Base-by-base conservation (phyloP, 1,140 invertebrate species). In the Heterodera schachtii region DNA sequence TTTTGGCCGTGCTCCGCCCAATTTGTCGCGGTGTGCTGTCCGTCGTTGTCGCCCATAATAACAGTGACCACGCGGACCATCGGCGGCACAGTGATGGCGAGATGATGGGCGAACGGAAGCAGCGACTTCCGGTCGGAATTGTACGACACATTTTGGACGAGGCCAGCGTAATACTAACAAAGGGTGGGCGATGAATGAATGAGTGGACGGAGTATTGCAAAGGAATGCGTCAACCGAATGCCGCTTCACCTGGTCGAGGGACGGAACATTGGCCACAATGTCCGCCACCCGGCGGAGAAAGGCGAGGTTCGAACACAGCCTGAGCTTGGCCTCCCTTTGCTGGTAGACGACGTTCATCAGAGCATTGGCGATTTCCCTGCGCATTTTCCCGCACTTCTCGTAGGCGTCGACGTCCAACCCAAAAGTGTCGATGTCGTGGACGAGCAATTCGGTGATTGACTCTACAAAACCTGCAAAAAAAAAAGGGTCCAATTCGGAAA, bases 331-430 rank as follows among this genome's bases (percentile, higher is more conserved):
- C 31, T 70, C 77, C 13, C 77, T 31, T 9, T 78, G 77, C 21
- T 78, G 77, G n/a, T 69, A 78, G 11, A 78, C 77, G 13, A 78
- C 52, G 47, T 78, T 78, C 77, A 78, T 78, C 49, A 78, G 60
- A 11, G 77, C 77, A 78, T 78, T 78, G 13, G 49, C 77, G n/a
- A 78, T 78, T 43, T 66, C 66, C 19, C 77, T 44, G 19, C 77
- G 64, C 44, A 78, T 64, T 31, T 78, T 78, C 11, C 77, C 49
- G 31, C 77, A 78, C 47, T 78, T 78, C 21, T 78, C 77, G 16
- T 78, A 78, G n/a, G 57, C n/a, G 21, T 21, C 70, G 16, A 78
- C 46, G 52, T 70, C 31, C 7, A 78, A 44, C 9, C 77, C 77
- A 46, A 78, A 78, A 13, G n/a, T 44, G 19, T 70, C 31, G 0